Conservation (phyloP, 2,113 vertebrate genomes). For the Elachura formosa region DNA sequence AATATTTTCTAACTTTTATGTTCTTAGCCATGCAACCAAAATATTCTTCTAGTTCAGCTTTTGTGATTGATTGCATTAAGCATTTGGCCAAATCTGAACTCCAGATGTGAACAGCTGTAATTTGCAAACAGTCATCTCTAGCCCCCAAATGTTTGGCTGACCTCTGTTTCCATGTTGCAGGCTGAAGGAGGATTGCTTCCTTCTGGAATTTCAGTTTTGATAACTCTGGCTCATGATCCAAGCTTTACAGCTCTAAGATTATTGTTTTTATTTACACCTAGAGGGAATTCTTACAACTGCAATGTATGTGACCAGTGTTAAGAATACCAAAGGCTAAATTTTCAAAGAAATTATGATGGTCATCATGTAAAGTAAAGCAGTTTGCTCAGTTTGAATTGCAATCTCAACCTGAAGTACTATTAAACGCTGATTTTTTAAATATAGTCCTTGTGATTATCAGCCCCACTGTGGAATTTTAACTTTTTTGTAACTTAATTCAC, state of each 20-base stretch:
- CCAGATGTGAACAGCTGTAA: constrained; percentile 46
- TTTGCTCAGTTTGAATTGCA: not conserved
- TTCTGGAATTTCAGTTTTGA: constrained; percentile 20
- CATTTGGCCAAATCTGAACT: not conserved
- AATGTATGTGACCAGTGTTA: not conserved
- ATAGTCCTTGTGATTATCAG: not conserved
- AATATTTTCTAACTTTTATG: not conserved
- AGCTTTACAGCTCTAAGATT: not conserved
- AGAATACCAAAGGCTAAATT: not conserved
- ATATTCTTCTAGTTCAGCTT: not conserved
- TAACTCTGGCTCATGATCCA: not conserved
- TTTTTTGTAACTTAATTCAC: not conserved
- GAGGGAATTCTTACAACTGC: not conserved
- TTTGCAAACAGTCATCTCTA: constrained; percentile 13
- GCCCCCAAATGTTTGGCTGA: constrained; percentile 28
- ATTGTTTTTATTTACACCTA: not conserved
- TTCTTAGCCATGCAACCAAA: not conserved
- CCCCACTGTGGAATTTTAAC: not conserved
- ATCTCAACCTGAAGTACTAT: not conserved
- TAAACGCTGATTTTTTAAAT: not conserved
- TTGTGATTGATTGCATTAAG: not conserved
- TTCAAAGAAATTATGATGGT: not conserved
- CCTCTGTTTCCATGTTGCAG: constrained; percentile 11
- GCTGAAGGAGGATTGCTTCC: constrained; percentile 19
- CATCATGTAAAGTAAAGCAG: not conserved